Evolutionary conservation across 2,113 vertebrate genomes (phyloP).

Genomic region (Microcebus murinus): DNA sequence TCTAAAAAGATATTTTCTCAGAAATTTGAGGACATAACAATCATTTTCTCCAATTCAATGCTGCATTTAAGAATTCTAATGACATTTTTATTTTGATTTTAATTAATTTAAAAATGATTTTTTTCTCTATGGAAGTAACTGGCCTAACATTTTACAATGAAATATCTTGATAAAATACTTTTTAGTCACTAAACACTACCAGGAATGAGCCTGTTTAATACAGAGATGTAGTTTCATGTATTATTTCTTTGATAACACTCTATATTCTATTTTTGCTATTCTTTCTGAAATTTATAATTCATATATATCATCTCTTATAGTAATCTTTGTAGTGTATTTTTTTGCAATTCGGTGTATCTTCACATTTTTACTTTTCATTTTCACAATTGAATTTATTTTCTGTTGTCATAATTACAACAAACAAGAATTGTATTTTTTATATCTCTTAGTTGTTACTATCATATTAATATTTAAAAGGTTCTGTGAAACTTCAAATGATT

Average conservation of each 20-base stretch:
- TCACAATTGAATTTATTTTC: neutral
- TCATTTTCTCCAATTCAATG: neutral
- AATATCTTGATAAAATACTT: neutral
- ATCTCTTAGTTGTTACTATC: neutral
- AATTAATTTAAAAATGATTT: slow-evolving; percentile 20
- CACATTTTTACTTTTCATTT: neutral
- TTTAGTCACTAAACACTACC: neutral
- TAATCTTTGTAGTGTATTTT: neutral
- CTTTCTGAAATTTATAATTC: neutral
- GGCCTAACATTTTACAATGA: neutral
- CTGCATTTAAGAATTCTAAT: slow-evolving; percentile 15
- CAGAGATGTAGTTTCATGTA: neutral
- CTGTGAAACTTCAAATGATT: neutral
- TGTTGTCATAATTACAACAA: neutral
- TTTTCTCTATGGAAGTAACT: neutral
- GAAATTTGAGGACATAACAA: neutral
- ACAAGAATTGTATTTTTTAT: neutral
- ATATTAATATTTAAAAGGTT: neutral
- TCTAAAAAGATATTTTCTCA: neutral
- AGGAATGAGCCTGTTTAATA: neutral
- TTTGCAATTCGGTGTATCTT: neutral
- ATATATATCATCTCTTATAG: neutral
- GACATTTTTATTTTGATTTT: slow-evolving; percentile 7
- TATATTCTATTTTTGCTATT: neutral
- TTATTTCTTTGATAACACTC: neutral